Conservation (phyloP, 2,113 vertebrate genomes). For the Hystrix brachyura region DNA sequence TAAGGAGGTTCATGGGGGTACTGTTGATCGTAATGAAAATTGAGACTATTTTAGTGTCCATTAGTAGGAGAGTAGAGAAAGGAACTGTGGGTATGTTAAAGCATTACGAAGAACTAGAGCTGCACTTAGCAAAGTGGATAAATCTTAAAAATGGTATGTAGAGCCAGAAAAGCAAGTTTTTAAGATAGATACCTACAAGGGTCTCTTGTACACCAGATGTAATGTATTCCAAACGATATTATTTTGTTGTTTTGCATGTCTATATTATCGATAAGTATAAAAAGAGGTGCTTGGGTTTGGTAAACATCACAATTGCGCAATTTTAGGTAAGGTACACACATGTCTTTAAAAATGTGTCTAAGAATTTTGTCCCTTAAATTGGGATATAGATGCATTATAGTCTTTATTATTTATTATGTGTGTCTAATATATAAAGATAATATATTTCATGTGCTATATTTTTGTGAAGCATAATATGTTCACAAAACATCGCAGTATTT, state of each 20-base stretch:
- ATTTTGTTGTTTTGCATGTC: not conserved
- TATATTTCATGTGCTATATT: not conserved
- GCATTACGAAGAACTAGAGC: not conserved
- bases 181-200: not conserved
- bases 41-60: not conserved
- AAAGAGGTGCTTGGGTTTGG: not conserved
- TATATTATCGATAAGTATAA: not conserved
- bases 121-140: not conserved
- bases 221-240: not conserved
- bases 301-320: not conserved
- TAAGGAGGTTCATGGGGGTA: not conserved
- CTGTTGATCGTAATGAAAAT: not conserved
- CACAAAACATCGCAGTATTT: not conserved
- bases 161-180: not conserved
- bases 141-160: not conserved
- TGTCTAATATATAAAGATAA: not conserved
- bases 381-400: not conserved
- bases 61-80: not conserved
- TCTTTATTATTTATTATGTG: not conserved
- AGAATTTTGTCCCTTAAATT: not conserved
- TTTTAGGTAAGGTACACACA: not conserved
- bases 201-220: not conserved
- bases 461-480: not conserved
- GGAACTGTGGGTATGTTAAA: not conserved
- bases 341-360: not conserved